Percentiles rank a stretch among this genome's conserved stretches.
phyloP scores from a whole-genome alignment of 2,797 vertebrate species.

The Gallirallus australis region DNA sequence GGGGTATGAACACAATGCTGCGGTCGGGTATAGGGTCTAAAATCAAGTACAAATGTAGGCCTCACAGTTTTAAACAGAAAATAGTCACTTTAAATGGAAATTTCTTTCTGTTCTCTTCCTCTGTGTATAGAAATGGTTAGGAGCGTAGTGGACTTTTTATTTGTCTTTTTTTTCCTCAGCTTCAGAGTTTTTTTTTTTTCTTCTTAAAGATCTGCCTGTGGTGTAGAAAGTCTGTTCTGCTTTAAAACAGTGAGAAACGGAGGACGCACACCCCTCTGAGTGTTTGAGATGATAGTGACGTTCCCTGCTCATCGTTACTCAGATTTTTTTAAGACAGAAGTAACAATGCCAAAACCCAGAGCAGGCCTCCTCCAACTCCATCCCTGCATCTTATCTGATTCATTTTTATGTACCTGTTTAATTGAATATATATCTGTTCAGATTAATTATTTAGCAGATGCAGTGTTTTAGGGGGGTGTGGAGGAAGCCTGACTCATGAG shows the following conservation, averaged over 20 bases:
- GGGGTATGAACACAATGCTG: not conserved
- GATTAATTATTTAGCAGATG: not conserved
- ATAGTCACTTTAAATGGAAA: not conserved
- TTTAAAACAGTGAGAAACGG: not conserved
- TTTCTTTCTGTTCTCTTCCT: not conserved
- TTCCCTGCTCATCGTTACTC: not conserved
- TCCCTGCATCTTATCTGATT: not conserved
- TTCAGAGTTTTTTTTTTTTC: not conserved
- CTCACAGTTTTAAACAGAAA: not conserved
- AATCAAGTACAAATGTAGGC: not conserved
- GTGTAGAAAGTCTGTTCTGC: not conserved
- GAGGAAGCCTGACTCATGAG: fast-evolving
- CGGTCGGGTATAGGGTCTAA: not conserved
- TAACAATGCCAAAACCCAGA: not conserved
- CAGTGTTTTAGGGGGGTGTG: not conserved
- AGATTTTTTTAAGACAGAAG: not conserved
- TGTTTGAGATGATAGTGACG: not conserved
- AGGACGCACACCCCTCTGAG: not conserved
- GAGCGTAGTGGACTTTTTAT: not conserved
- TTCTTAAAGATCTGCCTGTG: not conserved
- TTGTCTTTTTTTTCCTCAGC: no score
- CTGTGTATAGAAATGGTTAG: not conserved
- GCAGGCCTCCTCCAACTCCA: not conserved
- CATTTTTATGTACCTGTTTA: not conserved
- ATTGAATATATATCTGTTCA: not conserved